Percentiles rank a stretch among this genome's conserved stretches.
These are phyloP conservation scores for Eulemur mongoz DNA, from an alignment of 2,797 vertebrate genomes.

Conservation along the genomic window DNA sequence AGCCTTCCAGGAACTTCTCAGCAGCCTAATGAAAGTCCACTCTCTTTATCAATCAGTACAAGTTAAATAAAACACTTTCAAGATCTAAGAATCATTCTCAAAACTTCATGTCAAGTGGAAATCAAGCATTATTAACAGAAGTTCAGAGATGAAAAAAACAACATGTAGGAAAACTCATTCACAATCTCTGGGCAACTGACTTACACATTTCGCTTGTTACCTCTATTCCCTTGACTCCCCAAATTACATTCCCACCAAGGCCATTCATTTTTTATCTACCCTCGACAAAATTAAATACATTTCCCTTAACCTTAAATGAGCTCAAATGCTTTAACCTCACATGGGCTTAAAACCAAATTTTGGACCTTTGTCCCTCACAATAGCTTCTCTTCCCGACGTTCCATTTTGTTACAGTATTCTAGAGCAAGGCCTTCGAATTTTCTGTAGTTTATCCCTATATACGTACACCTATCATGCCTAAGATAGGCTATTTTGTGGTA, in stretches of 20 bases:
- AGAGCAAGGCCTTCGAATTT: neutral
- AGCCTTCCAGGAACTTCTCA: neutral
- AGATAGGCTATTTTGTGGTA: neutral
- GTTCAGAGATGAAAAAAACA: neutral
- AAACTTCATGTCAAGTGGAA: neutral
- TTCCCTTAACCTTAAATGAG: neutral
- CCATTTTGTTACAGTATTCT: neutral
- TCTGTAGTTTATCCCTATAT: neutral
- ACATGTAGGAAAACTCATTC: neutral
- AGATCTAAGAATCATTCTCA: slow-evolving; percentile 9
- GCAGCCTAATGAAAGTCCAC: neutral
- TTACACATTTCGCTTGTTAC: neutral
- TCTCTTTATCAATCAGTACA: neutral
- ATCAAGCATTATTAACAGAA: neutral
- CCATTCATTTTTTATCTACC: neutral
- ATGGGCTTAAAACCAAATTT: neutral
- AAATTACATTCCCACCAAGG: neutral
- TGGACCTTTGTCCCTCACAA: neutral
- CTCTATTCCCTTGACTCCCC: neutral
- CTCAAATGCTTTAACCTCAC: neutral
- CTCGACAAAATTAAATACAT: neutral
- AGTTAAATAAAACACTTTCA: slow-evolving; percentile 20
- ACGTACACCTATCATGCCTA: neutral
- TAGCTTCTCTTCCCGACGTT: neutral
- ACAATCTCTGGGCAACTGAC: neutral